phyloP scores from a whole-genome alignment of 2,113 vertebrate species.

The Entomyzon cyanotis region DNA sequence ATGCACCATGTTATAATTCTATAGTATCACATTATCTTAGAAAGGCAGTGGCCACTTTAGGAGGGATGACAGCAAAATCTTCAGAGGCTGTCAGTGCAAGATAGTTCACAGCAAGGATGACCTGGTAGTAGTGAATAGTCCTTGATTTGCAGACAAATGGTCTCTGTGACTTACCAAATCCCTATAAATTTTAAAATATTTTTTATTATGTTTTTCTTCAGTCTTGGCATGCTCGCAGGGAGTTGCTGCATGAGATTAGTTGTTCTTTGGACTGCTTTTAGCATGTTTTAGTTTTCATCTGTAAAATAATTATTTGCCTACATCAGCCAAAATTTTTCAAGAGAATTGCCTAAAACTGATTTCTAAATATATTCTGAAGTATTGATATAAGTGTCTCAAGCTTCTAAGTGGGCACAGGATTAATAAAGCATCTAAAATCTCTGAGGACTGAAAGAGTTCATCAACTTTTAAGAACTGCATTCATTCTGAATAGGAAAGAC shows the following conservation, averaged over 20 bases:
- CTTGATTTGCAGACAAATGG: neutral
- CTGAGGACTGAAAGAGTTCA: neutral
- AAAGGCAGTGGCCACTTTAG: neutral
- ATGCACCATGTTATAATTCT: neutral
- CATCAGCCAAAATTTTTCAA: neutral
- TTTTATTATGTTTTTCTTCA: neutral
- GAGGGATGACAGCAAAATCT: neutral
- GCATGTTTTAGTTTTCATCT: neutral
- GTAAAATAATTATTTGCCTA: neutral
- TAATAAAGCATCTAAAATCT: neutral
- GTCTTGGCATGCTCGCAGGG: neutral
- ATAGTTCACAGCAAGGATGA: neutral
- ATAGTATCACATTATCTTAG: neutral
- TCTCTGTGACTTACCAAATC: neutral
- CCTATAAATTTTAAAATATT: neutral
- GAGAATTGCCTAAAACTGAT: neutral
- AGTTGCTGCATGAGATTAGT: neutral
- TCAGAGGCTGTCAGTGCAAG: neutral
- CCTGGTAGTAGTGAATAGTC: neutral
- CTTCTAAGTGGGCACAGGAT: neutral
- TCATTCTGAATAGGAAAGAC: neutral
- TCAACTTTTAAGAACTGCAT: neutral
- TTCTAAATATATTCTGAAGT: neutral
- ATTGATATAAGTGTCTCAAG: neutral
- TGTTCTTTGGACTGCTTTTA: neutral